Conservation (phyloP, 1,140 invertebrate genomes). For the Tetramorium simillimum region DNA sequence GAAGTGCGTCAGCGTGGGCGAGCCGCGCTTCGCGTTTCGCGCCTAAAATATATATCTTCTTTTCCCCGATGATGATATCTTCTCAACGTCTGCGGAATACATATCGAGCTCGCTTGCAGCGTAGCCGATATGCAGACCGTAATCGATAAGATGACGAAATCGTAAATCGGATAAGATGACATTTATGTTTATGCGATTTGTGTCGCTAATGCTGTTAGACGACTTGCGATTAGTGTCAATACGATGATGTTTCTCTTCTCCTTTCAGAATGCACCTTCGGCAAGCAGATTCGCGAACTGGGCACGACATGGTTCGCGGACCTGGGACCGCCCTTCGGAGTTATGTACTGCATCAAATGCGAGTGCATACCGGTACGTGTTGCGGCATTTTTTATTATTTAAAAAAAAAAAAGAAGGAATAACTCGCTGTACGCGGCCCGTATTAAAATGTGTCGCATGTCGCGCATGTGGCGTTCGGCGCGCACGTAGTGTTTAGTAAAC, state of each 20-base stretch:
- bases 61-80: background rate
- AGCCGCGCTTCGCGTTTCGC: background rate
- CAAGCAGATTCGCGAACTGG: slow-evolving; percentile 93
- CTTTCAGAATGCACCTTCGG: slow-evolving; percentile 96
- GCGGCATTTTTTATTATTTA: background rate
- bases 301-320: slow-evolving; percentile 95
- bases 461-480: slow-evolving; percentile 7
- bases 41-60: background rate
- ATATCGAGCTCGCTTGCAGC: background rate
- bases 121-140: too few species aligned
- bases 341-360: slow-evolving; percentile 97
- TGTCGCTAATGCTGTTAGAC: background rate
- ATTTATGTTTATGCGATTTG: background rate
- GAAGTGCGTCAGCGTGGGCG: slow-evolving; percentile 33
- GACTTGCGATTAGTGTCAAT: background rate
- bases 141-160: slow-evolving; percentile 11
- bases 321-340: slow-evolving; percentile 95
- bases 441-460: slow-evolving; percentile 20
- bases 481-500: slow-evolving; percentile 29
- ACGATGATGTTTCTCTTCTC: background rate
- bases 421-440: background rate
- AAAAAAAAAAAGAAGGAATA: too few species aligned
- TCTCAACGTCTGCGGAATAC: background rate
- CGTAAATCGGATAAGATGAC: background rate
- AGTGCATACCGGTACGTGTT: slow-evolving; percentile 94